phyloP scores from a whole-genome alignment of 2,888 invertebrate genomes.

The Fabriciana adippe region DNA sequence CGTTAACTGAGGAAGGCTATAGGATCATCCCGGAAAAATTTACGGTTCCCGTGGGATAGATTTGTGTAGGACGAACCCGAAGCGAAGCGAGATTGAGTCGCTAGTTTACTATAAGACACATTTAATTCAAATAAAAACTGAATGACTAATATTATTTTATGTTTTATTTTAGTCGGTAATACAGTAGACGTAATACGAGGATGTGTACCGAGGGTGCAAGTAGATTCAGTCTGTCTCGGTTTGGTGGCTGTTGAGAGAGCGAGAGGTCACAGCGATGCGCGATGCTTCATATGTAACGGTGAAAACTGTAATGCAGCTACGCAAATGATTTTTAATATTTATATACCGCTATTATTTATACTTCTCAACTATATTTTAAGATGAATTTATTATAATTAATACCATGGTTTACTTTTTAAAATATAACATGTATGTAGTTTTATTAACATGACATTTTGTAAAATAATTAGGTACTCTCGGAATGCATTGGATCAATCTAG shows the following conservation, averaged over 20 bases:
- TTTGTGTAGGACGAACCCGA: too few relatives aligned
- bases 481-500: neutral
- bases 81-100: too few relatives aligned
- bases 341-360: conserved; percentile 43
- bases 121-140: neutral
- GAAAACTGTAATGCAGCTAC: conserved; percentile 67
- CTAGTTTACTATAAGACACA: too few relatives aligned
- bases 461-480: neutral
- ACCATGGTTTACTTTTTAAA: neutral
- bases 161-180: conserved; percentile 67
- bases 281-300: conserved; percentile 68
- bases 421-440: neutral
- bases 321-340: conserved; percentile 40
- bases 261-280: conserved; percentile 73
- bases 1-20: too few relatives aligned
- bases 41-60: too few relatives aligned
- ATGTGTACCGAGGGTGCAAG: conserved; percentile 66
- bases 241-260: conserved; percentile 69
- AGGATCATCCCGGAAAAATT: too few relatives aligned
- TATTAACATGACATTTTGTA: neutral
- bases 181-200: conserved; percentile 72
- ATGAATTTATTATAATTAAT: conserved; percentile 21
- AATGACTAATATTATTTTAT: neutral
- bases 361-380: conserved; percentile 58
- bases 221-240: conserved; percentile 70